Evolutionary conservation across 2,113 vertebrate genomes (phyloP).

Genomic region (Scomber colias): DNA sequence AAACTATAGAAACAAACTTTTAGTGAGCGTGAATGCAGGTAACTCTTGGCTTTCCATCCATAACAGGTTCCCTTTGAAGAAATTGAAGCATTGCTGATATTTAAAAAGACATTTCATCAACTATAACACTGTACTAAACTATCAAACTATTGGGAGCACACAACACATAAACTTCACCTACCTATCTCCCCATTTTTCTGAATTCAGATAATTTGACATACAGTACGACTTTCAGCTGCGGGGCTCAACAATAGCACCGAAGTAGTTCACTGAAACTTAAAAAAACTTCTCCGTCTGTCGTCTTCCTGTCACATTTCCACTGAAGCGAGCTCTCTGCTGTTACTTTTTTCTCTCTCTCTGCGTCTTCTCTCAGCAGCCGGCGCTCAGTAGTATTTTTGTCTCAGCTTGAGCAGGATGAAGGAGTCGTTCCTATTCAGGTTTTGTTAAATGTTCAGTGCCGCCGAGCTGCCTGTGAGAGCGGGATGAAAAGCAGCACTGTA

Average conservation of each 20-base stretch:
- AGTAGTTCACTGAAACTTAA: conserved; percentile 29
- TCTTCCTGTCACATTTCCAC: conserved; percentile 29
- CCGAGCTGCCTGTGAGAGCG: conserved; percentile 8
- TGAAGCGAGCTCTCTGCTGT: conserved; percentile 26
- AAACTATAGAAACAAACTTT: not conserved
- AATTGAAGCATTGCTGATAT: too few species aligned
- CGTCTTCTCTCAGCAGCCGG: conserved; percentile 13
- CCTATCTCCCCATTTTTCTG: not conserved
- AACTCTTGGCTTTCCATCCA: too few species aligned
- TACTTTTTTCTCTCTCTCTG: not conserved
- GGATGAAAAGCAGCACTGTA: not conserved
- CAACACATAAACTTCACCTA: not conserved
- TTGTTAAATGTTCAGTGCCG: conserved; percentile 17
- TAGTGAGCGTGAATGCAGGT: too few species aligned
- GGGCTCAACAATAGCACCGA: conserved; percentile 2
- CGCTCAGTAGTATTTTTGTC: conserved; percentile 48
- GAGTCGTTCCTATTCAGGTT: conserved; percentile 4
- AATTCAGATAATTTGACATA: not conserved
- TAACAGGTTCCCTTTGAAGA: too few species aligned
- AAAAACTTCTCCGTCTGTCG: conserved; percentile 29
- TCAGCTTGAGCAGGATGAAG: conserved; percentile 25
- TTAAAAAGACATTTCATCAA: too few species aligned
- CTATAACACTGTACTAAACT: too few species aligned
- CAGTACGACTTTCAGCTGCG: conserved; percentile 1
- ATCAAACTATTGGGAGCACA: not conserved